Evolutionary conservation across 2,888 invertebrate species (phyloP).

Genomic region (Orchesellides sinensis): DNA sequence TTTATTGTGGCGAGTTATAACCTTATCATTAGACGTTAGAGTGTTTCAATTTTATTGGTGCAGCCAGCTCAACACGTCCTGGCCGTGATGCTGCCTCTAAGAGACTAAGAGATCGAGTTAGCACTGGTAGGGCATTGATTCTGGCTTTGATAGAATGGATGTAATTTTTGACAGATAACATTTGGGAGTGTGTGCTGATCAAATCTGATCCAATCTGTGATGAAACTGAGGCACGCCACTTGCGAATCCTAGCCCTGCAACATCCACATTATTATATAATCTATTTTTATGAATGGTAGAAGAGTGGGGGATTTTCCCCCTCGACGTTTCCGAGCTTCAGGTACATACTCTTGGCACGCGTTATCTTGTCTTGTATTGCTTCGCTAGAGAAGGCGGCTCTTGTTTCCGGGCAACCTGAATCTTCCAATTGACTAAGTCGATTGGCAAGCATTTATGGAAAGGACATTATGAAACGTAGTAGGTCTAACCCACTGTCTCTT

Average conservation of each 20-base stretch:
- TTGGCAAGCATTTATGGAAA: not conserved
- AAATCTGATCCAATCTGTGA: too few species aligned
- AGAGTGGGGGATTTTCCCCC: not conserved
- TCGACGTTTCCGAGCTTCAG: not conserved
- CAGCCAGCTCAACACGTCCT: too few species aligned
- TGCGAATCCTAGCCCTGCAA: too few species aligned
- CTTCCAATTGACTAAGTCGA: not conserved
- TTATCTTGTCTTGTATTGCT: not conserved
- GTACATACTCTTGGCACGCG: not conserved
- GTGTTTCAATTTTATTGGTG: constrained; percentile 3
- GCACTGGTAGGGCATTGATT: constrained; percentile 8
- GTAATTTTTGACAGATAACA: constrained; percentile 15
- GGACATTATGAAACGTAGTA: not conserved
- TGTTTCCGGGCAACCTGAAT: not conserved
- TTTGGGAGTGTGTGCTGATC: not conserved
- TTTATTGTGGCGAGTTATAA: not conserved
- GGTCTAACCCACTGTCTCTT: not conserved
- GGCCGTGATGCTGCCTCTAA: too few species aligned
- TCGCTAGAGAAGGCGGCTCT: not conserved
- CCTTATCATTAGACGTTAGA: not conserved
- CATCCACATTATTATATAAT: too few species aligned
- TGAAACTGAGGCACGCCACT: too few species aligned
- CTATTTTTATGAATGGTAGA: too few species aligned
- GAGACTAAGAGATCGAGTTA: not conserved
- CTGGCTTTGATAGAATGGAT: constrained; percentile 16